Evolutionary conservation across 2,797 vertebrate species (phyloP), one percentile per base, ranked within the genome.

Genomic region (Xiphophorus birchmanni): DNA sequence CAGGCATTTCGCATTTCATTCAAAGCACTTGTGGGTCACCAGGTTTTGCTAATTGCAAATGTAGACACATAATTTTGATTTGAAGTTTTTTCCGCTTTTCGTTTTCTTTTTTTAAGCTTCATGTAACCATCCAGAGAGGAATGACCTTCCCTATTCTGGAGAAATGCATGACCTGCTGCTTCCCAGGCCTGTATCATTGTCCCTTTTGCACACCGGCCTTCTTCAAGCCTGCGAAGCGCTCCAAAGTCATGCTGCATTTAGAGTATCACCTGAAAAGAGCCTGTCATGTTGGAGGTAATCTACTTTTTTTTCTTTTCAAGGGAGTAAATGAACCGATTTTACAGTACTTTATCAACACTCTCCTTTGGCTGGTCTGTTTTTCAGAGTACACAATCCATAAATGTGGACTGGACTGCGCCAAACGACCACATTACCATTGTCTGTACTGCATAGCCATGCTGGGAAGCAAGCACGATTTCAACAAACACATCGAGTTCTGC

Each of bases 381-480:
- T 73, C 80, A 90, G 88, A 77, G 1, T 82, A 85, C 65, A 83
- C 76, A 0, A 40, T 88, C 56, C 79, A 88, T 58, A 85, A 18
- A 48, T 90, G 86, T 11, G 35, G 13, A 26, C 76, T 87, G 71
- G 45, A 5, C 3, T 88, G 84, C 52, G 77, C 69, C n/a, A 35
- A 5, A 10, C 56, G 45, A 17, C 40, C 21, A 0, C 84, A 90
- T 84, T 90, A 45, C 78, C 88, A 90, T 81, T 90, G 88, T 67
- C 32, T 90, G 78, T 82, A 79, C 80, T 90, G 88, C 71, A 9
- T 45, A 6, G 21, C 29, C 47, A 82, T 80, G 1, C 5, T 90
- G 65, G 23, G 67, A 18, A 82, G 56, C 58, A 80, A 35, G 32
- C 32, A 0, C 52, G 54, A 77, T 23, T 84, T 88, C 26, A 35